Evolutionary conservation across 2,888 invertebrate species (phyloP).

Genomic region (Gymnosoma rotundatum): DNA sequence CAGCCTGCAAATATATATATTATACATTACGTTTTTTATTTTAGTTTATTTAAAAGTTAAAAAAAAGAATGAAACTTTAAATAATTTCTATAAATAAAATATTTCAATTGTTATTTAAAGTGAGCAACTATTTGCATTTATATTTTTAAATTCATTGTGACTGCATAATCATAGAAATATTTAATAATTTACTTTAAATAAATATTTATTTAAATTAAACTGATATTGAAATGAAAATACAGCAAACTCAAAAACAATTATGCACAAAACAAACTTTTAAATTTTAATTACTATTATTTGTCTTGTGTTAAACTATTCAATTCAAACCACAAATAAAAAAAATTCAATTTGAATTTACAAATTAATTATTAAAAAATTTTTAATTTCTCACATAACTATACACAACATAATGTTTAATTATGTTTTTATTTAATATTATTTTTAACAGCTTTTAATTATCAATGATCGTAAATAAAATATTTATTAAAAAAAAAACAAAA

Average conservation of each 20-base stretch:
- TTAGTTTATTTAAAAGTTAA: too few species aligned
- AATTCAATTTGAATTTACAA: constrained; percentile 47
- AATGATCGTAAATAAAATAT: constrained; percentile 13
- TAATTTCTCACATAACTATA: neutral
- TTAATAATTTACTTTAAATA: constrained; percentile 49
- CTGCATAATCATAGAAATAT: neutral
- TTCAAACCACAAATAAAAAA: constrained; percentile 29
- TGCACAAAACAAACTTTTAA: constrained; percentile 46
- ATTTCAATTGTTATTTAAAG: too few species aligned
- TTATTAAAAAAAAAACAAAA: neutral
- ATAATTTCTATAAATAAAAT: too few species aligned
- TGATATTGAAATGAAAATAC: constrained; percentile 17
- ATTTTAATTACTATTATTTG: constrained; percentile 67
- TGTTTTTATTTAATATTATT: constrained; percentile 25
- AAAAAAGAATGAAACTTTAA: too few species aligned
- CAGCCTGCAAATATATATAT: too few species aligned
- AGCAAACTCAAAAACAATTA: constrained; percentile 47
- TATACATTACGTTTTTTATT: too few species aligned
- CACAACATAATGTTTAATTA: neutral
- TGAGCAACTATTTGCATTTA: too few species aligned
- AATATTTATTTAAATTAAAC: constrained; percentile 57
- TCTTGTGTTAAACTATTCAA: constrained; percentile 53
- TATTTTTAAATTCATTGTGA: too few species aligned
- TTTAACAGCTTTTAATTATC: constrained; percentile 49
- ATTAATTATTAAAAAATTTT: constrained; percentile 54